Evolutionary conservation across 2,797 vertebrate species (phyloP).

Genomic region (Amphiprion clarkii): DNA sequence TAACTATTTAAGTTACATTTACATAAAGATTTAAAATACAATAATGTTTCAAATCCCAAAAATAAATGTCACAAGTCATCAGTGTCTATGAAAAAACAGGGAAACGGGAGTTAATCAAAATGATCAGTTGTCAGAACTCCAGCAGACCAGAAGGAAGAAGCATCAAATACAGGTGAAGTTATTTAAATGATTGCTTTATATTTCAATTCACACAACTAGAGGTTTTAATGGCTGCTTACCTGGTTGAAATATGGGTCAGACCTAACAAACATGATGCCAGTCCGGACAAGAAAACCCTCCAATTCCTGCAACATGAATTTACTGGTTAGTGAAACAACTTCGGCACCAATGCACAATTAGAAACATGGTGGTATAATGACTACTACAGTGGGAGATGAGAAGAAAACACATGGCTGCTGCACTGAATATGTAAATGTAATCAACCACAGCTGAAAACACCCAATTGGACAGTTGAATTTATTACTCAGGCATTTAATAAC

Average conservation of each 20-base stretch:
- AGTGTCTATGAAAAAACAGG: no score
- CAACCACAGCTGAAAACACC: constrained; percentile 20
- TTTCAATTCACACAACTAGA: neutral
- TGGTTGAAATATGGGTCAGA: neutral
- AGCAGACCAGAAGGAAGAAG: neutral
- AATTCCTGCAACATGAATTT: neutral
- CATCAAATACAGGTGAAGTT: neutral
- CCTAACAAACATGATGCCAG: neutral
- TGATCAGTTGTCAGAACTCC: neutral
- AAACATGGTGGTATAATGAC: neutral
- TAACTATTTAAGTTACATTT: no score
- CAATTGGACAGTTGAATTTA: constrained; percentile 19
- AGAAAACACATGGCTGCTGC: constrained; percentile 28
- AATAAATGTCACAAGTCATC: no score
- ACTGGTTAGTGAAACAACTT: constrained; percentile 14
- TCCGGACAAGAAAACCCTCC: neutral
- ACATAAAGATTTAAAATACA: no score
- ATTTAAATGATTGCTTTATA: neutral
- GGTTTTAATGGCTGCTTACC: neutral
- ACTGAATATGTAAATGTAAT: constrained; percentile 61
- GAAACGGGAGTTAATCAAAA: no score
- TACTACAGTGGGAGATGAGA: neutral
- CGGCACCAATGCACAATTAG: neutral
- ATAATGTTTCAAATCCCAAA: no score
- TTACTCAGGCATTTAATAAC: constrained; percentile 27